Percentiles rank a stretch among this genome's conserved stretches.
These are phyloP conservation scores for Drosophila mojavensis DNA, from an alignment of 1,140 invertebrate genomes.

Conservation along the genomic window DNA sequence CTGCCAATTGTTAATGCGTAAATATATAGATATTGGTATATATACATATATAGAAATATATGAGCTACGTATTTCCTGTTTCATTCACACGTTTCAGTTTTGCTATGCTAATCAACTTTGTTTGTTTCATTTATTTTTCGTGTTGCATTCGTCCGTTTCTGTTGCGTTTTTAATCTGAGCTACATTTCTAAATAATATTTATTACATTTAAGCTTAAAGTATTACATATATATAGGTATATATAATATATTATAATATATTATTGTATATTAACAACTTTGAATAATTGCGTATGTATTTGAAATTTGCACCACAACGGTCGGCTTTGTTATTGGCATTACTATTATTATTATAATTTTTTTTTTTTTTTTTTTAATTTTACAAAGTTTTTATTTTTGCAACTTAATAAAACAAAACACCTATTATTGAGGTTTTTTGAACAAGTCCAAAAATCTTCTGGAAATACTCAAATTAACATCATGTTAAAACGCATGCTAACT, in stretches of 20 bases:
- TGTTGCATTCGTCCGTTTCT: conserved; percentile 47
- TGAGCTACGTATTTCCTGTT: conserved; percentile 5
- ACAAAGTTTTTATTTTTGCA: too few species aligned
- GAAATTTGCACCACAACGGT: conserved; percentile 38
- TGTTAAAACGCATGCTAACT: too few species aligned
- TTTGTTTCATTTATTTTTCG: conserved; percentile 9
- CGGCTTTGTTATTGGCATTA: conserved; percentile 1
- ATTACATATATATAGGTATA: conserved; percentile 3
- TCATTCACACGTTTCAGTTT: conserved; percentile 15
- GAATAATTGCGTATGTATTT: conserved; percentile 42
- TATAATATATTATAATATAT: too few species aligned
- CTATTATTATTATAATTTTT: conserved; percentile 15
- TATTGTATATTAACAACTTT: conserved; percentile 49
- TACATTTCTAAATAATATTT: conserved; percentile 13
- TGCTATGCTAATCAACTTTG: background rate
- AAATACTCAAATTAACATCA: too few species aligned
- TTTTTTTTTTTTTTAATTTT: too few species aligned
- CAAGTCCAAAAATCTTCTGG: too few species aligned
- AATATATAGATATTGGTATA: background rate
- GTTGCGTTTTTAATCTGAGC: background rate
- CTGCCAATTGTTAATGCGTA: conserved; percentile 41
- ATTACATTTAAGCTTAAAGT: background rate
- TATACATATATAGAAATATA: background rate
- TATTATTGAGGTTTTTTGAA: too few species aligned
- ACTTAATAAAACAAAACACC: too few species aligned